These are phyloP conservation scores for Leptopilina boulardi DNA, from an alignment of 1,140 invertebrate species.

Conservation along the genomic window DNA sequence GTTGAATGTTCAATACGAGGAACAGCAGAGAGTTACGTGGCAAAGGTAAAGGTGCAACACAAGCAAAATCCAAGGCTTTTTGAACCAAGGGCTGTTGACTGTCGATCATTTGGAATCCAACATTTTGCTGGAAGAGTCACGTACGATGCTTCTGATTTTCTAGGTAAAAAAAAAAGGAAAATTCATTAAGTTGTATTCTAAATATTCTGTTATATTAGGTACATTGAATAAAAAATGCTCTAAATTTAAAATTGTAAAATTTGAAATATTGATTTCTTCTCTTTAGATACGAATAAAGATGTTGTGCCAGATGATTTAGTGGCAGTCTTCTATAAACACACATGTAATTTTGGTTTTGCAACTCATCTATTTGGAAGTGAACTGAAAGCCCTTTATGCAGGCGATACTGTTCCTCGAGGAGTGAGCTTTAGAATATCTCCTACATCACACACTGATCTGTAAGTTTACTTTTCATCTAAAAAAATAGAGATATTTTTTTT, in stretches of 20 bases:
- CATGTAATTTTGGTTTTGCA: constrained; percentile 96
- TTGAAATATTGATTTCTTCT: constrained; percentile 36
- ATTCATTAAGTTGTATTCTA: constrained; percentile 11
- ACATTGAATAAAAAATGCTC: no score
- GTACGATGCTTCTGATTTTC: constrained; percentile 93
- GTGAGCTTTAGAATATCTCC: constrained; percentile 93
- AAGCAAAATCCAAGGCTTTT: constrained; percentile 85
- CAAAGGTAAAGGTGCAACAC: constrained; percentile 91
- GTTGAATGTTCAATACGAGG: constrained; percentile 93
- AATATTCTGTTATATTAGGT: neutral
- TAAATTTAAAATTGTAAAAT: neutral
- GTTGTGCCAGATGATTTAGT: constrained; percentile 94
- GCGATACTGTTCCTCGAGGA: constrained; percentile 88
- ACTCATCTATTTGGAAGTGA: constrained; percentile 95
- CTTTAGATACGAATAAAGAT: constrained; percentile 91
- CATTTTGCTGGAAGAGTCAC: constrained; percentile 93
- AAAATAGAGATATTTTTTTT: no score
- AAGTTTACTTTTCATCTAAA: constrained; percentile 63
- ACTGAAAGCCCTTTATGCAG: constrained; percentile 89
- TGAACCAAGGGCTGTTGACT: constrained; percentile 85
- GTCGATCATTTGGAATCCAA: constrained; percentile 91
- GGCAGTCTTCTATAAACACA: constrained; percentile 93
- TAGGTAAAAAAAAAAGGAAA: no score
- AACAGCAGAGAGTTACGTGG: constrained; percentile 91
- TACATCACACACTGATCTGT: constrained; percentile 91